Evolutionary conservation across 2,797 vertebrate genomes (phyloP).

Genomic region (Gadopsis bispinosus): DNA sequence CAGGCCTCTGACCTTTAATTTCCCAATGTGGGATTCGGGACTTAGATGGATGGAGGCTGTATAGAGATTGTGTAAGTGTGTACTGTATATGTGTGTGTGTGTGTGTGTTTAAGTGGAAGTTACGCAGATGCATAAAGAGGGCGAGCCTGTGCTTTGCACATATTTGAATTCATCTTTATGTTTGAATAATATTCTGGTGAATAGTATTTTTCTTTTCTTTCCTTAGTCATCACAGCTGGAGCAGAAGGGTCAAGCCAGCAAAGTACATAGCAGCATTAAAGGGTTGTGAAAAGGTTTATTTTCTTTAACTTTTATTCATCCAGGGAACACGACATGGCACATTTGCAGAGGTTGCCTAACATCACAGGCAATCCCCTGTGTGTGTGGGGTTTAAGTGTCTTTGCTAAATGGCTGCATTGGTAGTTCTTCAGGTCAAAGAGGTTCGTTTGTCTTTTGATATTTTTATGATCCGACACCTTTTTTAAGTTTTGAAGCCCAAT

Average conservation of each 20-base stretch:
- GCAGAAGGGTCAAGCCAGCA: background rate
- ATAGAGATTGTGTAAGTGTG: background rate
- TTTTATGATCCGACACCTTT: background rate
- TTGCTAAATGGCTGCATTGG: background rate
- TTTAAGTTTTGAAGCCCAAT: conserved; percentile 14
- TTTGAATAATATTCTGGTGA: background rate
- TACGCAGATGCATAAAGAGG: background rate
- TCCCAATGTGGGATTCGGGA: conserved; percentile 2
- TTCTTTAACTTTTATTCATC: background rate
- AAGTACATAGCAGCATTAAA: background rate
- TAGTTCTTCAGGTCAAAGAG: conserved; percentile 7
- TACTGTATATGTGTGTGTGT: background rate
- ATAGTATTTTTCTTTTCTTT: background rate
- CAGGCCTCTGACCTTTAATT: conserved; percentile 53
- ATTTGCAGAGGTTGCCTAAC: background rate
- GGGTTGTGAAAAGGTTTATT: background rate
- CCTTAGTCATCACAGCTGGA: background rate
- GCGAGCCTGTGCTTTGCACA: background rate
- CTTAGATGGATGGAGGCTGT: conserved; percentile 26
- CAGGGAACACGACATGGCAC: background rate
- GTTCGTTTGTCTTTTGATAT: conserved; percentile 13
- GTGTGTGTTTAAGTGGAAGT: conserved; percentile 10
- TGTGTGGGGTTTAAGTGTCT: background rate
- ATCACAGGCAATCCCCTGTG: background rate
- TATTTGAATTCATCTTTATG: background rate